Evolutionary conservation across 2,888 invertebrate genomes (phyloP).

Genomic region (Hedychridium roseum): DNA sequence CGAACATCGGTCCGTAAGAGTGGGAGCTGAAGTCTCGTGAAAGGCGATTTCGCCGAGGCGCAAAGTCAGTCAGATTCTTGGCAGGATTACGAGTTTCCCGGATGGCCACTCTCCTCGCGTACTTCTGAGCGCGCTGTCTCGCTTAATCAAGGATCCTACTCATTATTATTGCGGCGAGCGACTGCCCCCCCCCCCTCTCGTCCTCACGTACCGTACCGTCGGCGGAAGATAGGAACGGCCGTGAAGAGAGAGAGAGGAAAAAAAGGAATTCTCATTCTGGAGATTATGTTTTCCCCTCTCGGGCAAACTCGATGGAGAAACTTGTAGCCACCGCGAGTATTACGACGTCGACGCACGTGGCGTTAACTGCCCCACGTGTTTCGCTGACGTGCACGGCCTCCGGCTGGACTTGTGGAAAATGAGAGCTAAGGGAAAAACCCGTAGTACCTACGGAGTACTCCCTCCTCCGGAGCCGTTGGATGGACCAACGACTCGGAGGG

Average conservation of each 20-base stretch:
- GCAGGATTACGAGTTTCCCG: slow-evolving; percentile 16
- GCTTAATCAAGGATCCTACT: slow-evolving; percentile 29
- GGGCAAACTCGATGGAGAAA: slow-evolving; percentile 12
- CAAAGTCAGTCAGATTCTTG: slow-evolving; percentile 31
- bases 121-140: slow-evolving; percentile 5
- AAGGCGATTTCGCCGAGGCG: slow-evolving; percentile 16
- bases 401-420: too few species aligned
- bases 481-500: too few species aligned
- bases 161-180: slow-evolving; percentile 24
- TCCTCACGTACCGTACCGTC: too few species aligned
- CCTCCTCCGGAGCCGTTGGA: too few species aligned
- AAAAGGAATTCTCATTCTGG: slow-evolving; percentile 12
- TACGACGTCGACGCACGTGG: slow-evolving; percentile 24
- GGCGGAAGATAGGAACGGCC: too few species aligned
- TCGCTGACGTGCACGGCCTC: too few species aligned
- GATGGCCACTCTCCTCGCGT: background rate
- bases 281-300: slow-evolving; percentile 12
- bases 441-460: too few species aligned
- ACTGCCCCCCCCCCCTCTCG: background rate
- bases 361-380: slow-evolving; percentile 22
- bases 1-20: slow-evolving; percentile 11
- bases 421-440: too few species aligned
- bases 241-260: slow-evolving; percentile 4
- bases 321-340: slow-evolving; percentile 17
- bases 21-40: slow-evolving; percentile 18